Evolutionary conservation across 1,140 invertebrate genomes (phyloP).

Genomic region (Potamilus streckersoni): DNA sequence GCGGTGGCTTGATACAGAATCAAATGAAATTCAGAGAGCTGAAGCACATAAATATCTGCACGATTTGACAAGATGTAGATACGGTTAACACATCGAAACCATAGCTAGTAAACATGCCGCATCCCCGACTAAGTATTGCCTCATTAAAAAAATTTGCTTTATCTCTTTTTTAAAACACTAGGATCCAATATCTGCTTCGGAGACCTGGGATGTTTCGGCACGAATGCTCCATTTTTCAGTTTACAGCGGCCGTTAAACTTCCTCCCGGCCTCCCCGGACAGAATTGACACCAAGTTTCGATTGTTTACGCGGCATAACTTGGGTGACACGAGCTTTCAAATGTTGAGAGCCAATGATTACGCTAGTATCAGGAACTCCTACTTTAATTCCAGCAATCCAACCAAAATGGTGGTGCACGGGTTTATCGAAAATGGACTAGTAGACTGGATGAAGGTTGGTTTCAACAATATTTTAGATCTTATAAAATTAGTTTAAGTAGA

Average conservation of each 20-base stretch:
- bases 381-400: conserved; percentile 38
- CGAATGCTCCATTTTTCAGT: conserved; percentile 91
- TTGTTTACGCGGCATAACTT: conserved; percentile 66
- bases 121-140: too few species aligned
- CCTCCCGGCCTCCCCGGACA: conserved; percentile 85
- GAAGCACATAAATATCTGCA: too few species aligned
- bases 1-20: too few species aligned
- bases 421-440: conserved; percentile 90
- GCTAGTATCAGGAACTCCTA: conserved; percentile 61
- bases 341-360: conserved; percentile 62
- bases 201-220: conserved; percentile 93
- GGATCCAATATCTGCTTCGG: conserved; percentile 81
- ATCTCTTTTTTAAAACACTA: conserved; percentile 3
- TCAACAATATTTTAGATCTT: neutral
- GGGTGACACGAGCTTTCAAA: conserved; percentile 39
- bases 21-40: too few species aligned
- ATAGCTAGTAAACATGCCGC: too few species aligned
- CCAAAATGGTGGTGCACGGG: conserved; percentile 92
- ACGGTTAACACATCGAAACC: too few species aligned
- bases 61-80: too few species aligned
- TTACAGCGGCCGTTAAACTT: conserved; percentile 76
- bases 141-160: too few species aligned
- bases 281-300: conserved; percentile 78
- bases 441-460: conserved; percentile 79
- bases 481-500: conserved; percentile 83